Evolutionary conservation across 1,140 invertebrate species (phyloP).

Genomic region (Diprion similis): DNA sequence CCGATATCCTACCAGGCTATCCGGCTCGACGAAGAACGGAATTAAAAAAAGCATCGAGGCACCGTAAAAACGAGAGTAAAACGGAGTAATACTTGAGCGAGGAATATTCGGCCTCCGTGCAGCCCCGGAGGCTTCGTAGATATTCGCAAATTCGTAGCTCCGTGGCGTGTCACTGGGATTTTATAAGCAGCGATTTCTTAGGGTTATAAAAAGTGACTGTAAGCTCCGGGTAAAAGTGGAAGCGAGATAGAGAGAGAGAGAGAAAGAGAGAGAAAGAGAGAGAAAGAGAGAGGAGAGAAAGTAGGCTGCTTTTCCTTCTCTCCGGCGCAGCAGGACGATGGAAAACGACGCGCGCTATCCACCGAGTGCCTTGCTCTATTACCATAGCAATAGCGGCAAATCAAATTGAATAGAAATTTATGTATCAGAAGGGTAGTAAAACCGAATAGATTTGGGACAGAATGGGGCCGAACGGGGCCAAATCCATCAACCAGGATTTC

Average conservation of each 20-base stretch:
- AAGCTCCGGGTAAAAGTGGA: too few species aligned
- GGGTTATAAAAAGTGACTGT: too few species aligned
- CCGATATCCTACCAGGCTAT: neutral
- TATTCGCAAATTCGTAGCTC: too few species aligned
- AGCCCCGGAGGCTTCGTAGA: too few species aligned
- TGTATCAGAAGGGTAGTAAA: constrained; percentile 54
- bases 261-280: neutral
- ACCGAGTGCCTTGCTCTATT: constrained; percentile 29
- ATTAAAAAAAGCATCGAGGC: too few species aligned
- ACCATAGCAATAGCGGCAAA: constrained; percentile 52
- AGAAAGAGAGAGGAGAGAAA: neutral
- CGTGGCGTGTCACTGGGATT: too few species aligned
- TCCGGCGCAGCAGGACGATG: neutral
- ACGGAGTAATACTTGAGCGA: too few species aligned
- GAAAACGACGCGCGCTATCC: neutral
- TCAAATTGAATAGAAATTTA: constrained; percentile 56
- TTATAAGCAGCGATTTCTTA: too few species aligned
- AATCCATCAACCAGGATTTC: constrained; percentile 46
- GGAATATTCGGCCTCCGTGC: too few species aligned
- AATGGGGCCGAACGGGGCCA: constrained; percentile 35
- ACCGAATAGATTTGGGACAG: constrained; percentile 47
- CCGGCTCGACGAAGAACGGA: neutral
- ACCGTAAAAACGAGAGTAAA: too few species aligned
- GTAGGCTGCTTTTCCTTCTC: neutral
- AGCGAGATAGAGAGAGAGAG: too few species aligned